A percentile compares a stretch with the other conserved stretches of the same genome.
phyloP scores from a whole-genome alignment of 2,113 vertebrate genomes.

The Phaetusa simplex region DNA sequence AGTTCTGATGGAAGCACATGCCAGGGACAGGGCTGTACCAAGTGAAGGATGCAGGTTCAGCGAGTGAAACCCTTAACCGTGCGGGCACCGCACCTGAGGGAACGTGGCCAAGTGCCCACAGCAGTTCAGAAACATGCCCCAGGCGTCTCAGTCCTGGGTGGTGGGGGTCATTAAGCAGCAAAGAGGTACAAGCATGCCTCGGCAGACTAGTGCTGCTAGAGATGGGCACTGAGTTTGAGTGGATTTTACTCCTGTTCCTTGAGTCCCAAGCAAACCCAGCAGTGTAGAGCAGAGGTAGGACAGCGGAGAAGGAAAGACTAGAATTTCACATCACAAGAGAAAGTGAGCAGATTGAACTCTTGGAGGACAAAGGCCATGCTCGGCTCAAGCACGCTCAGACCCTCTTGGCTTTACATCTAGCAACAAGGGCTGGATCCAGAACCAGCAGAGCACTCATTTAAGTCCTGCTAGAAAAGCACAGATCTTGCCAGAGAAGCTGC shows the following conservation, averaged over 20 bases:
- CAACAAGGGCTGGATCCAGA: neutral
- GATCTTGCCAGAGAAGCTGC: neutral
- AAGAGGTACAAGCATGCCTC: neutral
- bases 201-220: neutral
- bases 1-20: neutral
- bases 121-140: neutral
- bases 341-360: neutral
- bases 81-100: neutral
- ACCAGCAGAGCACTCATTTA: neutral
- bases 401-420: neutral
- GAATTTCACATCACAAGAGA: neutral
- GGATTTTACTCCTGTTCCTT: neutral
- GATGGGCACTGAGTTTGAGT: neutral
- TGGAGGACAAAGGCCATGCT: neutral
- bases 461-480: neutral
- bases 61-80: neutral
- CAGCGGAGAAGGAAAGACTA: neutral
- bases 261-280: neutral
- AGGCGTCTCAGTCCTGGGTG: rapidly evolving
- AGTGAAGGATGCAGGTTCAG: neutral
- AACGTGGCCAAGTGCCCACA: neutral
- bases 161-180: neutral
- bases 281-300: neutral
- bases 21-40: neutral
- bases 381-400: neutral